Evolutionary conservation across 53 echinoderm and acorn worm genomes (phyloP).

Genomic region (Hippasteria phrygiana): DNA sequence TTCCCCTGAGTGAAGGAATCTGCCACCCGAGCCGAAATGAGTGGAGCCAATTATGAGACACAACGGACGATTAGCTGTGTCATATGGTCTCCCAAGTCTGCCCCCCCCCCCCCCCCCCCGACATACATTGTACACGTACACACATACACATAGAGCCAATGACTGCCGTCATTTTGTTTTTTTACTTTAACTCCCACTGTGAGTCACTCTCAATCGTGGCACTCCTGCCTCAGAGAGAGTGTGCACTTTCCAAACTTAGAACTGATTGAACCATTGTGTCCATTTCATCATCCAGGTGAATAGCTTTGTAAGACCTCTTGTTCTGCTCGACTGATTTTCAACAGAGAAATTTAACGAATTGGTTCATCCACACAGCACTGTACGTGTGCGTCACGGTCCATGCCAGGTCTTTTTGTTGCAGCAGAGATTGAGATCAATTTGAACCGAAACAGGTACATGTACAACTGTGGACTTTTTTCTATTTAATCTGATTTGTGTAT

Average conservation of each 20-base stretch:
- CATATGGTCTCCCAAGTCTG: neutral
- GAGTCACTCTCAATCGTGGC: neutral
- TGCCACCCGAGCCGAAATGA: conserved; percentile 27
- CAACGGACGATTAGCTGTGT: conserved; percentile 48
- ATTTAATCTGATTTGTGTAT: too few relatives aligned
- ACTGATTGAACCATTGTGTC: conserved; percentile 31
- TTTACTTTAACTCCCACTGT: neutral
- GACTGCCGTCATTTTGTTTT: neutral
- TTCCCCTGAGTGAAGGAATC: conserved; percentile 31
- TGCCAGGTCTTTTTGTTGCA: neutral
- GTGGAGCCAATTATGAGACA: conserved; percentile 41
- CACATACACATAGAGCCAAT: too few relatives aligned
- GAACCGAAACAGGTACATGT: too few relatives aligned
- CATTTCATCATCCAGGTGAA: neutral
- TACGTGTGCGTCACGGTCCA: too few relatives aligned
- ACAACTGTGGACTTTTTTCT: too few relatives aligned
- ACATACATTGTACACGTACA: too few relatives aligned
- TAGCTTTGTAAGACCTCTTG: neutral
- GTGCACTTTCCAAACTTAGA: neutral
- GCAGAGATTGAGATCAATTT: neutral
- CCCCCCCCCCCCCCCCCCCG: too few relatives aligned
- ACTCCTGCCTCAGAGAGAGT: neutral
- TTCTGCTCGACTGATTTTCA: neutral
- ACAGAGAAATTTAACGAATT: neutral
- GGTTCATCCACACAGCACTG: neutral